Percentiles rank a stretch among this genome's conserved stretches.
Conservation (phyloP, 2,888 invertebrate species). For the Drosophila picticornis region DNA sequence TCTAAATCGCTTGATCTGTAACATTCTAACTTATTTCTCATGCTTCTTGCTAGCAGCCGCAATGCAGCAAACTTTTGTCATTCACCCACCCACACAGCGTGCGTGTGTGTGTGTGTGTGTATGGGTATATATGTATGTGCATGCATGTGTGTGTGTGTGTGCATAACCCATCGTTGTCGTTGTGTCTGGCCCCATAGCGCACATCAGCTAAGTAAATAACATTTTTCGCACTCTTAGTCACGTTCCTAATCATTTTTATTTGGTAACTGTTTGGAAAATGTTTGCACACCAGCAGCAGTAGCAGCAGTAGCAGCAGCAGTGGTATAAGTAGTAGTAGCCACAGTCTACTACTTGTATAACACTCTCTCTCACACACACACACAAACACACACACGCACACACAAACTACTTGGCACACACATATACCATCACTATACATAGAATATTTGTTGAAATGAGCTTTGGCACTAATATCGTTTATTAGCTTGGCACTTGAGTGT, state of each 20-base stretch:
- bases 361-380: slow-evolving; percentile 8
- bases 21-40: slow-evolving; percentile 14
- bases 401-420: slow-evolving; percentile 20
- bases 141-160: slow-evolving; percentile 36
- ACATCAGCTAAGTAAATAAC: slow-evolving; percentile 76
- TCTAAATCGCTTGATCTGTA: background rate
- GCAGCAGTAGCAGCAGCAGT: slow-evolving; percentile 12
- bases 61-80: slow-evolving; percentile 61
- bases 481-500: slow-evolving; percentile 77
- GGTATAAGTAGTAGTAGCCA: slow-evolving; percentile 7
- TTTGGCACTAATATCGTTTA: slow-evolving; percentile 77
- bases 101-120: slow-evolving; percentile 22
- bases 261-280: slow-evolving; percentile 79
- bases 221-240: slow-evolving; percentile 83
- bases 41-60: slow-evolving; percentile 41
- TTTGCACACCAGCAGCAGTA: slow-evolving; percentile 66
- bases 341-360: slow-evolving; percentile 18
- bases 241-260: slow-evolving; percentile 84
- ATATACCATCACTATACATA: slow-evolving; percentile 17
- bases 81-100: slow-evolving; percentile 42
- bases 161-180: slow-evolving; percentile 50
- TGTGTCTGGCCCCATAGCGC: slow-evolving; percentile 67
- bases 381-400: slow-evolving; percentile 26
- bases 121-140: slow-evolving; percentile 17
- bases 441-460: slow-evolving; percentile 70